Conservation (phyloP, 2,797 vertebrate genomes). For the Acanthiza pusilla region DNA sequence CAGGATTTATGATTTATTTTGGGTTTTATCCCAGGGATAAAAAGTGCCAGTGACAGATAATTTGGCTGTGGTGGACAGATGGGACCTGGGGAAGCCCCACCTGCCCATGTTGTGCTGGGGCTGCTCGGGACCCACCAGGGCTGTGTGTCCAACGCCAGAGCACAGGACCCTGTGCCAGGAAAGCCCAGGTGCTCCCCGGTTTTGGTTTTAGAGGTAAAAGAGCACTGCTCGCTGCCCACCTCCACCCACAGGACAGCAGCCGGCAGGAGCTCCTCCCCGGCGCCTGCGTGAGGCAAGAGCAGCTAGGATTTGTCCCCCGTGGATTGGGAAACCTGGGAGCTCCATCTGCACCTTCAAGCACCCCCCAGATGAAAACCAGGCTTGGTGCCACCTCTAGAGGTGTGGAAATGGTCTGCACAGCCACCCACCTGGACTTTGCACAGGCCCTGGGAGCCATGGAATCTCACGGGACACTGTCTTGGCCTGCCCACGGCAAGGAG, state of each 20-base stretch:
- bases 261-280: background rate
- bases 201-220: background rate
- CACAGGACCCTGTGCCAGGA: background rate
- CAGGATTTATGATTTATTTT: background rate
- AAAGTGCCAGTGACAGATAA: background rate
- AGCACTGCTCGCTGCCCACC: background rate
- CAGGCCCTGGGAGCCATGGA: fast-evolving
- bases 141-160: background rate
- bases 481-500: background rate
- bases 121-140: background rate
- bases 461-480: fast-evolving
- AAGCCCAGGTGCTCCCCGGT: background rate
- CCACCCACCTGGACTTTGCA: background rate
- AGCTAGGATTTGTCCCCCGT: background rate
- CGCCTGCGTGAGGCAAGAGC: background rate
- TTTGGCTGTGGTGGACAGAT: background rate
- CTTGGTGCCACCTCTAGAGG: background rate
- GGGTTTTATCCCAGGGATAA: background rate
- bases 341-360: background rate
- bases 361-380: background rate
- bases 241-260: background rate
- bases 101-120: background rate
- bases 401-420: background rate
- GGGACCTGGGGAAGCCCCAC: background rate
- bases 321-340: background rate